phyloP scores from a whole-genome alignment of 2,113 vertebrate genomes.

The Petaurus breviceps region DNA sequence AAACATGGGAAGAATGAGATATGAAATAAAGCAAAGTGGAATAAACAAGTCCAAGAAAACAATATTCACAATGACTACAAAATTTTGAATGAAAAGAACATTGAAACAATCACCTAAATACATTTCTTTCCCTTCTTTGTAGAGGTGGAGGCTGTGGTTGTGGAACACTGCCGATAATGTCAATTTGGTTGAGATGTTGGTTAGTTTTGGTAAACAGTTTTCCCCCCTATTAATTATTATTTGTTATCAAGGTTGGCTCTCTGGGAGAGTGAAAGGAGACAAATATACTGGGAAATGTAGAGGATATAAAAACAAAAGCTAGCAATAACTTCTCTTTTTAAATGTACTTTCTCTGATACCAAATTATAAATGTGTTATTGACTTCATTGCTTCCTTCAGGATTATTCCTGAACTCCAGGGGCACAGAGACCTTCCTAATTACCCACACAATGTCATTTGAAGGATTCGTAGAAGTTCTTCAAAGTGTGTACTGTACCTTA shows the following conservation, averaged over 20 bases:
- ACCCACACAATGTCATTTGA: neutral
- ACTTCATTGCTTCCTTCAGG: conserved; percentile 43
- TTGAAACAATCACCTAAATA: neutral
- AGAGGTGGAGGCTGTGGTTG: neutral
- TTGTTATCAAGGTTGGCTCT: neutral
- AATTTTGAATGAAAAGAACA: neutral
- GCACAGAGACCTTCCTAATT: neutral
- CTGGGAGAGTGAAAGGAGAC: neutral
- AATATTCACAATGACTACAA: neutral
- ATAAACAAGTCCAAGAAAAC: neutral
- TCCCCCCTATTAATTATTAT: neutral
- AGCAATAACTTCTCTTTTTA: neutral
- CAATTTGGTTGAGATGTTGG: neutral
- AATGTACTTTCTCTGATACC: neutral
- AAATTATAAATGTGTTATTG: neutral
- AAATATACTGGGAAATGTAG: too few species aligned
- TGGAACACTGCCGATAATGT: neutral
- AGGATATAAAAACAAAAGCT: too few species aligned
- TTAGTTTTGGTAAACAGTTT: neutral
- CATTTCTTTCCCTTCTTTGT: neutral
- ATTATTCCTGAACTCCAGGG: neutral
- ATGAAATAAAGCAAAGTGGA: neutral
- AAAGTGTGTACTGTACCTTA: neutral
- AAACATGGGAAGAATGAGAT: neutral
- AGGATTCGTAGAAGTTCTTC: neutral